Base-by-base conservation (phyloP, 92 coral and sea anemone genomes). In the Montipora capitata region DNA sequence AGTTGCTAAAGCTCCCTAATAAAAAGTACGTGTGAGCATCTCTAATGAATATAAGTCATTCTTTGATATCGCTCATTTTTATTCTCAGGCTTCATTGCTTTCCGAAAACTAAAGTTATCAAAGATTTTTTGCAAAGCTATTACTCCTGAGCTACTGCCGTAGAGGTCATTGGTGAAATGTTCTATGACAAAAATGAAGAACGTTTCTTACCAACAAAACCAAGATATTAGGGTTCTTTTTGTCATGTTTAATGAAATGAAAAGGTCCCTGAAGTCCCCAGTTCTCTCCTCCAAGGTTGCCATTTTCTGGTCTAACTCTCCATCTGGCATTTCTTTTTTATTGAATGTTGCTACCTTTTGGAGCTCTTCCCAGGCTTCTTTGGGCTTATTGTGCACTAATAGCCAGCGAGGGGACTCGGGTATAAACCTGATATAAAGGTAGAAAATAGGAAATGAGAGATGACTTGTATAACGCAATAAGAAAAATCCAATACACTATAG, bases 351-450 rank as follows among this genome's bases (percentile, higher is more conserved):
- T 69, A 94, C 92, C 83, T 88, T 81, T 20, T 69, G 61, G 35
- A 94, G 87, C 61, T 18, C 78, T 45, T 40, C 17, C 52, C 64
- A 54, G 27, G 89, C 93, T 66, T 94, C 84, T 44, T 85, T 41
- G 15, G 73, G 62, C 35, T 81, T 85, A 58, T 72, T 66, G 57
- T 88, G 82, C 0, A 89, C 89, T 7, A 88, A 77, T n/a, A 91
- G 85, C 92, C 92, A 94, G 27, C 96, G 92, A 39, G 91, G 80
- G 16, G 96, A 94, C 80, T 94, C 95, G 66, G 96, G 96, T 20
- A 94, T 68, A 64, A 85, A 85, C 96, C 96, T 94, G 11, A 5
- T 4, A 10, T 40, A 4, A 69, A 68, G 39, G 8, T 9, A 1
- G 72, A 27, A 27, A 9, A 67, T 4, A 16, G 11, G 7, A 67